Percentiles rank a stretch among this genome's conserved stretches.
phyloP scores from a whole-genome alignment of 2,113 vertebrate genomes.

The Forbesichthys agassizii region DNA sequence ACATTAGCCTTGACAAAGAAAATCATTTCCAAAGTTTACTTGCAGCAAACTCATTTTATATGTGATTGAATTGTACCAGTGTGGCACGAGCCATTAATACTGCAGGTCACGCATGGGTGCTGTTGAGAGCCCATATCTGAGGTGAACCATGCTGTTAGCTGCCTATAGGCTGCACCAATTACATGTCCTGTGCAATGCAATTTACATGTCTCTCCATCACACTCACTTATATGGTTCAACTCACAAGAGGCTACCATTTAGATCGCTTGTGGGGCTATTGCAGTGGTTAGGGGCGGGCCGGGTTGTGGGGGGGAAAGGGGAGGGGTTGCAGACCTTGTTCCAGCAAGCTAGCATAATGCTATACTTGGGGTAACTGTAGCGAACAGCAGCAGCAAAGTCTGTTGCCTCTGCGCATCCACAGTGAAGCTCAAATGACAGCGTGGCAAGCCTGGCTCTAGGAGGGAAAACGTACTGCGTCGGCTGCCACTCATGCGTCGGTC shows the following conservation, averaged over 20 bases:
- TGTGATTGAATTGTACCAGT: conserved; percentile 70
- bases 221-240: conserved; percentile 70
- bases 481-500: conserved; percentile 49
- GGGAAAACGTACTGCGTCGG: conserved; percentile 66
- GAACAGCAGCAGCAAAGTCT: conserved; percentile 43
- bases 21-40: conserved; percentile 68
- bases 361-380: conserved; percentile 22
- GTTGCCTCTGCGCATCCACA: conserved; percentile 40
- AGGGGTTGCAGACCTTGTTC: too few species aligned
- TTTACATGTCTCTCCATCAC: conserved; percentile 74
- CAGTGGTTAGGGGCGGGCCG: conserved; percentile 16
- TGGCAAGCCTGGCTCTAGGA: conserved; percentile 55
- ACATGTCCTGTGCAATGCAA: conserved; percentile 59
- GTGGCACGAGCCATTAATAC: conserved; percentile 57
- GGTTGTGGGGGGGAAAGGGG: not conserved
- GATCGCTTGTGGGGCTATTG: conserved; percentile 45
- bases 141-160: conserved; percentile 59
- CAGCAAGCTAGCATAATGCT: conserved; percentile 21
- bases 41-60: conserved; percentile 67
- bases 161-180: conserved; percentile 50
- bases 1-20: conserved; percentile 55
- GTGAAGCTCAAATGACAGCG: conserved; percentile 60
- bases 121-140: conserved; percentile 51
- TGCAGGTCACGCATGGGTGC: conserved; percentile 58
- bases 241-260: conserved; percentile 64